phyloP scores from a whole-genome alignment of 2,113 vertebrate genomes.

The Haemorhous mexicanus region DNA sequence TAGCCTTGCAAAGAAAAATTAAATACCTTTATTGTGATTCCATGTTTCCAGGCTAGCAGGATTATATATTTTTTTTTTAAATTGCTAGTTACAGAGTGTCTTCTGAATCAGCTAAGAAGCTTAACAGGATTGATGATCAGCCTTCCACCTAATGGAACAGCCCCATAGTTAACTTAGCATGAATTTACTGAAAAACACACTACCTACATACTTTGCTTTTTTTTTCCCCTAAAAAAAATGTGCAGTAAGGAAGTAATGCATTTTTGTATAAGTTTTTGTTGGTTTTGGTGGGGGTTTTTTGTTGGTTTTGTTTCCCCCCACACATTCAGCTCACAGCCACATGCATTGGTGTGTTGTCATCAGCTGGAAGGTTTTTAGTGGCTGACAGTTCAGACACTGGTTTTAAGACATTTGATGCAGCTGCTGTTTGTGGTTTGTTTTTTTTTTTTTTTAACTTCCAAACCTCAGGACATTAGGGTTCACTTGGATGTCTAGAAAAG shows the following conservation, averaged over 20 bases:
- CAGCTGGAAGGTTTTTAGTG: neutral
- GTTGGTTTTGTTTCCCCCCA: fast-evolving
- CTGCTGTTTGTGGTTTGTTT: neutral
- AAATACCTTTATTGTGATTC: neutral
- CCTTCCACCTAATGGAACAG: neutral
- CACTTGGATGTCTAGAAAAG: neutral
- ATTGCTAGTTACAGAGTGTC: neutral
- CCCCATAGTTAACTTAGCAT: neutral
- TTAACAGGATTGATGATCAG: neutral
- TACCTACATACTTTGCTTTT: neutral
- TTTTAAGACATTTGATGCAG: neutral
- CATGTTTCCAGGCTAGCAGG: neutral
- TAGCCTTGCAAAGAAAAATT: neutral
- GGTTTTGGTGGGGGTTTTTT: neutral
- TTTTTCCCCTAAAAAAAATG: neutral
- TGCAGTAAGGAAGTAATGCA: neutral
- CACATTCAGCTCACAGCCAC: neutral
- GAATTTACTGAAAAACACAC: neutral
- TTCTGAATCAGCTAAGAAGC: neutral
- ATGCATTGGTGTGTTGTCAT: neutral
- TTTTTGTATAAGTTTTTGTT: neutral
- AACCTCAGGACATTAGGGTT: neutral
- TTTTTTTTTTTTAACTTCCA: neutral
- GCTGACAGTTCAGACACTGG: neutral
- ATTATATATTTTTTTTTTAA: neutral